Percentiles rank a stretch among this genome's conserved stretches.
Evolutionary conservation across 2,888 invertebrate species (phyloP).

Genomic region (Pterobdella sp.): DNA sequence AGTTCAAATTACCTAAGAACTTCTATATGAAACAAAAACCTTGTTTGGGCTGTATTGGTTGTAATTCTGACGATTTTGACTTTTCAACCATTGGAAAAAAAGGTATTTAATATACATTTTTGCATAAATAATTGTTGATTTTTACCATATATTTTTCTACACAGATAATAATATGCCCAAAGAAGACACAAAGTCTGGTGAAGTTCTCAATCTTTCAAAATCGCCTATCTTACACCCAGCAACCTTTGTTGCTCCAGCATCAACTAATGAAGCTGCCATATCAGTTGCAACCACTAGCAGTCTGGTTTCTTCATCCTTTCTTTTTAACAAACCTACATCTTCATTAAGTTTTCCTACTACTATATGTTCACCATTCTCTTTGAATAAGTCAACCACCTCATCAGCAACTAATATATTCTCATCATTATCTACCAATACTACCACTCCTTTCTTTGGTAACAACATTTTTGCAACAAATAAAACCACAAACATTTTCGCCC

Average conservation of each 20-base stretch:
- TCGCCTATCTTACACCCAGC: not conserved
- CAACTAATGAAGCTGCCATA: not conserved
- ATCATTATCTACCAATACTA: not conserved
- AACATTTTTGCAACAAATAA: not conserved
- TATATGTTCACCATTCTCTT: not conserved
- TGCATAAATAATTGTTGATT: no score
- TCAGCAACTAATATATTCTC: not conserved
- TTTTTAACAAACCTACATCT: not conserved
- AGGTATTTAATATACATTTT: no score
- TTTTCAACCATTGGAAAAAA: slow-evolving; percentile 20
- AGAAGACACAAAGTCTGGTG: no score
- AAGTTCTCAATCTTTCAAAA: no score
- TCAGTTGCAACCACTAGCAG: not conserved
- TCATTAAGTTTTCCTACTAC: not conserved
- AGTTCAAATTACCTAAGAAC: slow-evolving; percentile 44
- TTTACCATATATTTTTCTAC: no score
- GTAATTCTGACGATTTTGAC: slow-evolving; percentile 40
- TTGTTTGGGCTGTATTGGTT: slow-evolving; percentile 49
- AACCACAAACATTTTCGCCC: not conserved
- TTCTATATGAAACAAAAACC: slow-evolving; percentile 45
- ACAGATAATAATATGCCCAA: no score
- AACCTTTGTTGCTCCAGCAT: not conserved
- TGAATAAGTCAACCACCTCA: not conserved
- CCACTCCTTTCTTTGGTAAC: not conserved
- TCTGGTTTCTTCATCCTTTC: not conserved